Evolutionary conservation across 2,797 vertebrate species (phyloP).

Genomic region (Natrix natrix): DNA sequence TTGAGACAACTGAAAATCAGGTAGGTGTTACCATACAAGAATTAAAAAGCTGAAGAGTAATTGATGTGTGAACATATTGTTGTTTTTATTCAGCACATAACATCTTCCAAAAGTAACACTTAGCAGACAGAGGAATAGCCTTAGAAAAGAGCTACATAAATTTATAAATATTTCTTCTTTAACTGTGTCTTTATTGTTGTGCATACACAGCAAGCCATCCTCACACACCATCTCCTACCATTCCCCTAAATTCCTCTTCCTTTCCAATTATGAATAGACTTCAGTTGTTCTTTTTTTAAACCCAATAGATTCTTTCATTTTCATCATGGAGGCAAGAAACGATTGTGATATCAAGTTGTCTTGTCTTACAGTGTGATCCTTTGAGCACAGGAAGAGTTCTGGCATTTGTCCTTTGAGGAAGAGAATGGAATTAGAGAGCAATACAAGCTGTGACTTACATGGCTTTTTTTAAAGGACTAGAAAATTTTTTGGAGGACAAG

Average conservation of each 20-base stretch:
- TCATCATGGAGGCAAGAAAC: neutral
- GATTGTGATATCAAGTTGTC: neutral
- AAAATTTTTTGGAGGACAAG: neutral
- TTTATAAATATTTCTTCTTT: neutral
- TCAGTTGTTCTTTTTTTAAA: neutral
- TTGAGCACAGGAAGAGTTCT: neutral
- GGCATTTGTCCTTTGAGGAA: neutral
- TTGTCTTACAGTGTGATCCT: neutral
- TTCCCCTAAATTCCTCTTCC: neutral
- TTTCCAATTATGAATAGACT: neutral
- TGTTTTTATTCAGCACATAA: neutral
- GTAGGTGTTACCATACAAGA: neutral
- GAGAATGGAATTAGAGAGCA: neutral
- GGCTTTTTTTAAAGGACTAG: neutral
- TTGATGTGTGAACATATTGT: neutral
- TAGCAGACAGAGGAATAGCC: neutral
- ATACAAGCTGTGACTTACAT: neutral
- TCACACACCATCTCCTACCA: neutral
- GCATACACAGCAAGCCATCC: neutral
- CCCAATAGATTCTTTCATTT: neutral
- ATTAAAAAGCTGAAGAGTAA: neutral
- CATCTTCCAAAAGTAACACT: neutral
- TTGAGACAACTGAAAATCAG: neutral
- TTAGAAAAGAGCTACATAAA: neutral
- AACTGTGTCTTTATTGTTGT: neutral